These are phyloP conservation scores for Notiomystis cincta DNA, from an alignment of 2,113 vertebrate genomes.

Conservation along the genomic window DNA sequence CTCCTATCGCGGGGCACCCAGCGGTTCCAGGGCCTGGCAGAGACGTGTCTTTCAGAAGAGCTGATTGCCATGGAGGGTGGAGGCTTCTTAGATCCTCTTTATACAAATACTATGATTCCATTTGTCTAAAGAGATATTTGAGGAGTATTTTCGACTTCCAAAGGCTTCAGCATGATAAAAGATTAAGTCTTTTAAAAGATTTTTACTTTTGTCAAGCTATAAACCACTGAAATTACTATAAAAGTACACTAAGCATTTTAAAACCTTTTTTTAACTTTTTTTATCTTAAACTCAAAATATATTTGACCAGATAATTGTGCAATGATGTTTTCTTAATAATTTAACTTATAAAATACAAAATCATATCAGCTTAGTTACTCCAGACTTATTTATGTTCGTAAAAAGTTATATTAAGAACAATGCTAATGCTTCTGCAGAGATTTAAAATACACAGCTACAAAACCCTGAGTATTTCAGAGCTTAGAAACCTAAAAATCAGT, in stretches of 20 bases:
- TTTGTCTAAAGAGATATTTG: neutral
- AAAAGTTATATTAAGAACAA: neutral
- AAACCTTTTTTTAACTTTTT: neutral
- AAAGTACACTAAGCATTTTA: neutral
- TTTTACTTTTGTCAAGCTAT: neutral
- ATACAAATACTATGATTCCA: neutral
- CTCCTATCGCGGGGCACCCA: rapidly evolving
- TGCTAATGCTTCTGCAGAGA: neutral
- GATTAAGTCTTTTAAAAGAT: too few relatives aligned
- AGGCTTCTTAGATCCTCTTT: neutral
- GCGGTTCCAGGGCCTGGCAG: neutral
- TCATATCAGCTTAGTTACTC: neutral
- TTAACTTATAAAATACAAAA: neutral
- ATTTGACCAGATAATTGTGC: neutral
- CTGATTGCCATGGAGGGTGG: neutral
- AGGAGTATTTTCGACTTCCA: neutral
- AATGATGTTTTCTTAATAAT: neutral
- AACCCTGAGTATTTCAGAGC: neutral
- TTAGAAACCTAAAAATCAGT: neutral
- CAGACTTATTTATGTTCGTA: neutral
- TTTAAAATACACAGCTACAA: neutral
- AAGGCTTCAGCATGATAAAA: neutral
- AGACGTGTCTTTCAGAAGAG: neutral
- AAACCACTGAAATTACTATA: neutral
- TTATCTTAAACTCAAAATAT: neutral